Conservation (phyloP, 2,888 invertebrate genomes). For the Mythimna loreyi region DNA sequence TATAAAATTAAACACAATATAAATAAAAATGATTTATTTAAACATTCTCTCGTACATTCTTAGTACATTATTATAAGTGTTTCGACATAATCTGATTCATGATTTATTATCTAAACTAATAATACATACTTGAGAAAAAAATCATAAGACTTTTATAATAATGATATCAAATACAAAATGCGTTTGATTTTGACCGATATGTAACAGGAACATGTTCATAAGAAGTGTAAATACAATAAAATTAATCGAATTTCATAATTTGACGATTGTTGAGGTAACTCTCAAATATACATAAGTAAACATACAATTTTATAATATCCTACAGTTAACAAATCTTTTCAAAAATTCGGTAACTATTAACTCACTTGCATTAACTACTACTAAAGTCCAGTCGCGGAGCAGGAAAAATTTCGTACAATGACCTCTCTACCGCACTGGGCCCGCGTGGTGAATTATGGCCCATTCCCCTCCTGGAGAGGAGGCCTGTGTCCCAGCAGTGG, state of each 20-base stretch:
- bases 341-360: slow-evolving; percentile 27
- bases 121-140: slow-evolving; percentile 10
- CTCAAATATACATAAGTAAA: background rate
- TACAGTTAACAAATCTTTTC: background rate
- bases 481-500: no score
- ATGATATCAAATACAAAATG: slow-evolving; percentile 6
- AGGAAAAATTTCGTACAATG: no score
- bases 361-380: slow-evolving; percentile 15
- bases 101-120: slow-evolving; percentile 17
- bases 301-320: background rate
- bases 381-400: no score
- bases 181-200: background rate
- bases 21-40: slow-evolving; percentile 48
- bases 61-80: slow-evolving; percentile 15
- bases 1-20: slow-evolving; percentile 25
- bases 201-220: slow-evolving; percentile 12
- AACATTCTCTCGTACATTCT: slow-evolving; percentile 31
- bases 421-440: no score
- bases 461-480: no score
- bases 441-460: no score
- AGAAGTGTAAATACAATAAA: slow-evolving; percentile 5
- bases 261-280: no score
- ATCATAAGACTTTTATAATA: slow-evolving; percentile 2
- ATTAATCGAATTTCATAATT: slow-evolving; percentile 1
- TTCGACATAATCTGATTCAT: slow-evolving; percentile 22